Conservation (phyloP, 2,888 invertebrate species). For the Philaethria dido region DNA sequence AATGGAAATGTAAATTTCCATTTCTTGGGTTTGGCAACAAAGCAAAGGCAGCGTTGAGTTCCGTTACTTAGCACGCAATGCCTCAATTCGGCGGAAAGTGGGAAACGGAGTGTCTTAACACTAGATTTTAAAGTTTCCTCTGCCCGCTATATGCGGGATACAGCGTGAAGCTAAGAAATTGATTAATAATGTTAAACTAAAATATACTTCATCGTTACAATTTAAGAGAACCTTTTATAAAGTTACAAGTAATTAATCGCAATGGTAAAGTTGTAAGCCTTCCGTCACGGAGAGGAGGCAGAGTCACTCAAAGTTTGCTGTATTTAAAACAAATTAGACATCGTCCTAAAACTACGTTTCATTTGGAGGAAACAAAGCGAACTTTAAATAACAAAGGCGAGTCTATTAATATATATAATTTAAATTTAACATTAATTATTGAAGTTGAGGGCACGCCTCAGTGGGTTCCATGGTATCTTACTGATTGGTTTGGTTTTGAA, state of each 20-base stretch:
- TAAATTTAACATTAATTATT: constrained; percentile 14
- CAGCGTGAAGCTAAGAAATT: too few relatives aligned
- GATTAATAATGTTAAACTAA: too few relatives aligned
- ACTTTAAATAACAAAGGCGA: constrained; percentile 20
- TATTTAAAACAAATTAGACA: constrained; percentile 31
- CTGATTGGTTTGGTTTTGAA: neutral
- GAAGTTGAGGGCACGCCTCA: neutral
- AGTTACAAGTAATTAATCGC: constrained; percentile 20
- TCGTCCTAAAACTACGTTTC: constrained; percentile 12
- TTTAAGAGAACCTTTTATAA: neutral
- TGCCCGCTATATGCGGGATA: too few relatives aligned
- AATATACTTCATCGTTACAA: too few relatives aligned
- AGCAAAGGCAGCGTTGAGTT: too few relatives aligned
- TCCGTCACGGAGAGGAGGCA: neutral
- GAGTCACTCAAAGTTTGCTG: constrained; percentile 19
- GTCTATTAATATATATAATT: neutral
- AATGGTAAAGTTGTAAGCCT: constrained; percentile 21
- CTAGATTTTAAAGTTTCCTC: too few relatives aligned
- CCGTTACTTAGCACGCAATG: too few relatives aligned
- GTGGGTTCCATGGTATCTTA: neutral
- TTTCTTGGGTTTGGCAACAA: too few relatives aligned
- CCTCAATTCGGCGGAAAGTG: too few relatives aligned
- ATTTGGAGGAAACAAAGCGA: constrained; percentile 27
- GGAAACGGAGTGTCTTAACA: too few relatives aligned
- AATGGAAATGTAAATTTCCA: too few relatives aligned